Conservation (phyloP, 1,140 invertebrate genomes). For the Drosophila mauritiana region DNA sequence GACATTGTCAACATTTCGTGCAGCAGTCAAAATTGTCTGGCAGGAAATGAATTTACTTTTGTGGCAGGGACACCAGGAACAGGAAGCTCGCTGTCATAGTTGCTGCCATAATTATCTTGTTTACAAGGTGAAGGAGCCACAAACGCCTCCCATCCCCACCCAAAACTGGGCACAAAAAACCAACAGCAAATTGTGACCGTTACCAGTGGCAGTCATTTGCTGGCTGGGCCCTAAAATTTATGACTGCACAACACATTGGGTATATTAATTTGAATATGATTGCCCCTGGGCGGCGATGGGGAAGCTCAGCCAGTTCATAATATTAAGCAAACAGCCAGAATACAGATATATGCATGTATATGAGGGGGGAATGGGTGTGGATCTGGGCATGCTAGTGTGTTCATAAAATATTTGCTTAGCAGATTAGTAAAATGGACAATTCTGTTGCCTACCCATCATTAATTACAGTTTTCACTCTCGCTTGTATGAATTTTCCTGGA, state of each 20-base stretch:
- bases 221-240: slow-evolving; percentile 66
- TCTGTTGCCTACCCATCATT: slow-evolving; percentile 59
- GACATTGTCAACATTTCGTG: slow-evolving; percentile 76
- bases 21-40: slow-evolving; percentile 67
- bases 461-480: slow-evolving; percentile 75
- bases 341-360: slow-evolving; percentile 11
- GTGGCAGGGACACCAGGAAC: slow-evolving; percentile 42
- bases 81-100: slow-evolving; percentile 82
- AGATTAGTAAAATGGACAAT: slow-evolving; percentile 80
- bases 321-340: slow-evolving; percentile 55
- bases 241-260: slow-evolving; percentile 80
- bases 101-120: slow-evolving; percentile 83
- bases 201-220: slow-evolving; percentile 49
- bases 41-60: slow-evolving; percentile 80
- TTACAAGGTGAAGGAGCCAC: slow-evolving; percentile 77
- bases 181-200: slow-evolving; percentile 31
- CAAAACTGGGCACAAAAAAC: slow-evolving; percentile 21
- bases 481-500: slow-evolving; percentile 21
- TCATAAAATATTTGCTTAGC: slow-evolving; percentile 75
- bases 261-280: slow-evolving; percentile 84
- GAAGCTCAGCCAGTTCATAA: slow-evolving; percentile 66
- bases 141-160: slow-evolving; percentile 5
- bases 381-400: slow-evolving; percentile 42
- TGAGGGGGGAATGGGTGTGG: not conserved
- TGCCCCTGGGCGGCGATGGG: slow-evolving; percentile 57